These are phyloP conservation scores for Anarsia innoxiella DNA, from an alignment of 2,888 invertebrate genomes.

Conservation along the genomic window DNA sequence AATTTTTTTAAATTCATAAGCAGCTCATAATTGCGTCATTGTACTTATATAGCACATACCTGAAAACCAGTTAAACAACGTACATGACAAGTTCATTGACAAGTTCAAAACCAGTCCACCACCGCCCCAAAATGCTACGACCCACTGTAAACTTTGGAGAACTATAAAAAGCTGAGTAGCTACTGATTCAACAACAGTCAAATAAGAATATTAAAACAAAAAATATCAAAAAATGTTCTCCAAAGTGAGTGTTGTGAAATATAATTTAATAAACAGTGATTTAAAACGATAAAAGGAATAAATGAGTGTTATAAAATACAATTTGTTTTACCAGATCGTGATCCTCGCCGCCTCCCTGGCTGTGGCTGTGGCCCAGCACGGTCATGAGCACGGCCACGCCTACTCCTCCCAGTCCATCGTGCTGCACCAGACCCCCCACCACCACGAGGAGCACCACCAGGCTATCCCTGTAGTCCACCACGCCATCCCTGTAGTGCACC, in stretches of 20 bases:
- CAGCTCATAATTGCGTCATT: too few species aligned
- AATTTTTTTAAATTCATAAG: too few species aligned
- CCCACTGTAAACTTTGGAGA: too few species aligned
- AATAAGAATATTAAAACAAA: not conserved
- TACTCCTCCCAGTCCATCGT: constrained; percentile 34
- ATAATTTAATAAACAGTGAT: not conserved
- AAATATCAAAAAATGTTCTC: constrained; percentile 9
- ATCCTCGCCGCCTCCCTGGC: constrained; percentile 7
- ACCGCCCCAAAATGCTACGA: too few species aligned
- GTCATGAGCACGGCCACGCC: constrained; percentile 15
- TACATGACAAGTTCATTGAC: too few species aligned
- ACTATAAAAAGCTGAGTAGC: too few species aligned
- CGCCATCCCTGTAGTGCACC: constrained; percentile 9
- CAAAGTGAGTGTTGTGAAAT: constrained; percentile 10
- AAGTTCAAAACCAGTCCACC: too few species aligned
- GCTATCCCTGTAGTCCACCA: constrained; percentile 14
- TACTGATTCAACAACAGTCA: too few species aligned
- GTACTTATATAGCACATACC: too few species aligned
- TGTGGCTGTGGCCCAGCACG: constrained; percentile 10
- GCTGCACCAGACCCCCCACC: constrained; percentile 22
- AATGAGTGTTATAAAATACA: not conserved
- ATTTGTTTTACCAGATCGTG: constrained; percentile 4
- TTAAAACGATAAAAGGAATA: not conserved
- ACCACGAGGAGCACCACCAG: constrained; percentile 15
- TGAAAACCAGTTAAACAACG: too few species aligned